Evolutionary conservation across 92 coral and sea anemone genomes (phyloP), one percentile per base, ranked within the genome.

Genomic region (Blastomussa wellsi): DNA sequence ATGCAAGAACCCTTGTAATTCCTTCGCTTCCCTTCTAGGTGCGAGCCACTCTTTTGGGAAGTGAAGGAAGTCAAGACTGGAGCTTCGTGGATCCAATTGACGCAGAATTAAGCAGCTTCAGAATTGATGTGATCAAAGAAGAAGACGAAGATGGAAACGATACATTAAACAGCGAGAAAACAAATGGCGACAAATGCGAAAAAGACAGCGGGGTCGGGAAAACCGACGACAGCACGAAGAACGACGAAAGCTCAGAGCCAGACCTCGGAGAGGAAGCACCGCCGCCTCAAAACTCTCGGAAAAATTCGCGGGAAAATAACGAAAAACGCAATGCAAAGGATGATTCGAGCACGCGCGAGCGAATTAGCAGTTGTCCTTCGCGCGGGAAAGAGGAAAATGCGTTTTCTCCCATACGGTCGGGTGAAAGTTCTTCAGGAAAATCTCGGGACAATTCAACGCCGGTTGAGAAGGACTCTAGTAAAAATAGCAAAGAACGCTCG

Each of bases 181-280:
- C 93, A 24, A 92, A 85, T 64, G 95, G 93, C 24, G 98, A 96
- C 60, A 96, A 96, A 76, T 96, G 98, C 79, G 99, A 96, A 73
- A 96, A 96, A 72, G 99, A 96, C 89, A 95, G 98, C 52, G 99
- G 98, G 13, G 92, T 96, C 74, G 98, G 99, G 9, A 89, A 94
- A 38, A 96, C 98, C 36, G 98, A 96, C 77, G 98, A 96, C 59
- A 94, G 98, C 72, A 88, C 93, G 53, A 95, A 95, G 82, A 92
- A 95, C 65, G 98, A 94, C 79, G 98, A 93, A 77, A 95, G 97
- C 86, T 96, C 99, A 74, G 99, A 90, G 82, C 97, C 91, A 65
- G 99, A 96, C 70, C 75, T 86, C 79, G 89, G 85, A 2, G 98
- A 96, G 81, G 98, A 96, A 72, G 77, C 65, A 28, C 59, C 5